Conservation (phyloP, 64 coral and sea anemone species). For the Catalaphyllia jardinei region DNA sequence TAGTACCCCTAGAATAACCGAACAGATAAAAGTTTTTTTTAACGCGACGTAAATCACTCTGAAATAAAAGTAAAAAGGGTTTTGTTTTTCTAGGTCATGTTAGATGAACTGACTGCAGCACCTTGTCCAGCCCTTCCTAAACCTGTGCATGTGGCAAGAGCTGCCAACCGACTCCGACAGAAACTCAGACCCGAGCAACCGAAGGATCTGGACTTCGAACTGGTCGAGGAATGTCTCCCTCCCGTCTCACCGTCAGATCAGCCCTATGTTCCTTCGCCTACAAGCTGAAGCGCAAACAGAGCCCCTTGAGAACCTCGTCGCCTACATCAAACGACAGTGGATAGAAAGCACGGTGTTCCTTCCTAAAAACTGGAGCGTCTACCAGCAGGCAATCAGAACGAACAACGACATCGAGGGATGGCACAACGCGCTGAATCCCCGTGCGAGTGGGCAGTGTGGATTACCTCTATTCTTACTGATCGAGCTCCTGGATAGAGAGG, state of each 20-base stretch:
- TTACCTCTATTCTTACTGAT: slow-evolving; percentile 31
- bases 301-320: background rate
- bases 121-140: background rate
- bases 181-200: background rate
- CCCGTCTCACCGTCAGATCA: background rate
- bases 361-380: slow-evolving; percentile 12
- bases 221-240: background rate
- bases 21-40: no score
- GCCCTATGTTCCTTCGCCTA: slow-evolving; percentile 13
- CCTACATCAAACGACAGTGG: slow-evolving; percentile 8
- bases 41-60: no score
- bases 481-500: slow-evolving; percentile 18
- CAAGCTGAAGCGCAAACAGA: background rate
- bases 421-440: no score
- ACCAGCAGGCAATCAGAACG: slow-evolving; percentile 19
- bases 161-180: background rate
- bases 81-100: background rate
- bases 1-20: no score
- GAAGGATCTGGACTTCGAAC: background rate
- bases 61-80: no score
- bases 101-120: background rate
- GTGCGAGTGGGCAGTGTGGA: background rate
- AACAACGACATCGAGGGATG: slow-evolving; percentile 45
- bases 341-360: background rate
- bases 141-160: background rate